Percentiles rank a stretch among this genome's conserved stretches.
These are phyloP conservation scores for Drosophila seguyi DNA, from an alignment of 1,140 invertebrate genomes.

Conservation along the genomic window DNA sequence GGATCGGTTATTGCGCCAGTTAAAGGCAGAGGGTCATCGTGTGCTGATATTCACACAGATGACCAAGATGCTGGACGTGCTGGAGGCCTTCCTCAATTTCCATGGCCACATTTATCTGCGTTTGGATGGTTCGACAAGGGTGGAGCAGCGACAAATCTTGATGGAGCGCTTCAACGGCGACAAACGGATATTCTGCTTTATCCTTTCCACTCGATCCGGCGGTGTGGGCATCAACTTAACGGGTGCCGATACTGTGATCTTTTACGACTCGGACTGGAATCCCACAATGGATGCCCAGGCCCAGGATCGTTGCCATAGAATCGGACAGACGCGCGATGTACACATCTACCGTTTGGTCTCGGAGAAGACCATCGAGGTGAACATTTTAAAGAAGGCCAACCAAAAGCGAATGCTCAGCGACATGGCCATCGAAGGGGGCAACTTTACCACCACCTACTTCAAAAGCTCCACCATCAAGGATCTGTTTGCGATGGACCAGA, in stretches of 20 bases:
- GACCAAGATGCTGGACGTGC: slow-evolving; percentile 99
- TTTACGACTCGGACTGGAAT: slow-evolving; percentile 99
- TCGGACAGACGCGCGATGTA: slow-evolving; percentile 99
- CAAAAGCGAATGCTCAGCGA: slow-evolving; percentile 98
- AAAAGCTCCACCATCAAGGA: slow-evolving; percentile 97
- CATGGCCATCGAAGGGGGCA: slow-evolving; percentile 99
- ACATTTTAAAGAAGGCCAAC: slow-evolving; percentile 99
- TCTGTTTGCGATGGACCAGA: slow-evolving; percentile 93
- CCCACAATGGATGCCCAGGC: slow-evolving; percentile 99
- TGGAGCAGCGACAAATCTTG: slow-evolving; percentile 97
- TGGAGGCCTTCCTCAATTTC: slow-evolving; percentile 98
- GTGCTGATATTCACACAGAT: slow-evolving; percentile 99
- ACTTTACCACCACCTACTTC: slow-evolving; percentile 99
- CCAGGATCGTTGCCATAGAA: slow-evolving; percentile 99
- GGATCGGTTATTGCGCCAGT: slow-evolving; percentile 92
- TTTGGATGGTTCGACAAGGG: slow-evolving; percentile 98
- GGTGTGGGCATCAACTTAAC: slow-evolving; percentile 99
- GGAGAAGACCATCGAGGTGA: slow-evolving; percentile 99
- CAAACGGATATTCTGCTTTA: slow-evolving; percentile 98
- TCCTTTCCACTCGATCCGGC: slow-evolving; percentile 98
- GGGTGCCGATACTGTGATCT: slow-evolving; percentile 99
- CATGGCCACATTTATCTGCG: slow-evolving; percentile 99
- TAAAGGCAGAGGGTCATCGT: slow-evolving; percentile 95
- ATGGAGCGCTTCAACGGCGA: slow-evolving; percentile 99
- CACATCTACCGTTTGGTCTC: slow-evolving; percentile 99